A percentile compares a stretch with the other conserved stretches of the same genome.
These are phyloP conservation scores for Microctonus aethiopoides DNA, from an alignment of 2,888 invertebrate genomes.

Conservation along the genomic window DNA sequence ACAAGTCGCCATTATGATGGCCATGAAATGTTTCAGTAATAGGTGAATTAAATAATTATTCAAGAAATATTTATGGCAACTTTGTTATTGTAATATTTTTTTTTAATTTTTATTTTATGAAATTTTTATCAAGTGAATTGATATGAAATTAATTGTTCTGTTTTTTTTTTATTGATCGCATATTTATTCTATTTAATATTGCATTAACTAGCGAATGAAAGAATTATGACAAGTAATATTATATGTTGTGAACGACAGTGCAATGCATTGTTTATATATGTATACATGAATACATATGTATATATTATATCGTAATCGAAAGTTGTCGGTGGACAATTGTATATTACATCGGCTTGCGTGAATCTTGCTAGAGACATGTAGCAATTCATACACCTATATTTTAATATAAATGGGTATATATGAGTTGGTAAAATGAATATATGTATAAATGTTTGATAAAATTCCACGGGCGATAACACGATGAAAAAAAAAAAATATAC, in stretches of 20 bases:
- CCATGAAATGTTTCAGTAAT: background rate
- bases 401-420: background rate
- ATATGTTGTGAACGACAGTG: background rate
- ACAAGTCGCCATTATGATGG: background rate
- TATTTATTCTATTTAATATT: conserved; percentile 26
- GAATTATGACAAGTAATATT: conserved; percentile 22
- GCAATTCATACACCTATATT: conserved; percentile 1
- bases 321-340: conserved; percentile 12
- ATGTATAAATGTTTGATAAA: conserved; percentile 19
- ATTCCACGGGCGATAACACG: conserved; percentile 23
- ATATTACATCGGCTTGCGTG: conserved; percentile 30
- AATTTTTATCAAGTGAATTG: background rate
- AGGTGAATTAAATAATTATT: background rate
- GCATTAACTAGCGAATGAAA: conserved; percentile 29
- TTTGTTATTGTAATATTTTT: too few species aligned
- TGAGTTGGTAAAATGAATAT: background rate
- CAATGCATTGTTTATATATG: background rate
- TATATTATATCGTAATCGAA: background rate
- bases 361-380: conserved; percentile 23
- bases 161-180: background rate
- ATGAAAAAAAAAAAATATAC: conserved; percentile 5
- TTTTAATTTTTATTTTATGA: too few species aligned
- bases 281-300: background rate
- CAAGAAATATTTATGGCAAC: too few species aligned
- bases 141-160: background rate